A percentile compares a stretch with the other conserved stretches of the same genome.
These are phyloP conservation scores for Desoria tigrina DNA, from an alignment of 2,888 invertebrate genomes.

Conservation along the genomic window DNA sequence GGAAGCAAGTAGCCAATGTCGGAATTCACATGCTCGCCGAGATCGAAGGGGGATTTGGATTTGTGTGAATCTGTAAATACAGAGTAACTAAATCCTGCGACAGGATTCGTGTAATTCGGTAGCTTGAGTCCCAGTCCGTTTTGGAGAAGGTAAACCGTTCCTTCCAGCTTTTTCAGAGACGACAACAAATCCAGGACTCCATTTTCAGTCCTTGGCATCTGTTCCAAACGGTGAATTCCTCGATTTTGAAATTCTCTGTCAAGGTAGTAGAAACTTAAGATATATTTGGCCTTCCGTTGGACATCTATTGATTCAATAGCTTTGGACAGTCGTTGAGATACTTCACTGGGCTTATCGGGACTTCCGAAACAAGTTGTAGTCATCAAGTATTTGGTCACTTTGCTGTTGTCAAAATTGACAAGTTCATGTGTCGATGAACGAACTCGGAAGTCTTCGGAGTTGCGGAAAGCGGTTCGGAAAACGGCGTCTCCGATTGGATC, in stretches of 20 bases:
- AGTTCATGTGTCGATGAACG: background rate
- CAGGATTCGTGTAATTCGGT: slow-evolving; percentile 15
- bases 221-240: too few relatives aligned
- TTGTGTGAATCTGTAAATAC: slow-evolving; percentile 19
- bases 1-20: too few relatives aligned
- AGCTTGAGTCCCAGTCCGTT: slow-evolving; percentile 20
- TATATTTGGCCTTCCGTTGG: slow-evolving; percentile 12
- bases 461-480: slow-evolving; percentile 21
- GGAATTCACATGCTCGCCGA: slow-evolving; percentile 1
- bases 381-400: slow-evolving; percentile 22
- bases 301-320: slow-evolving; percentile 10
- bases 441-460: slow-evolving; percentile 15
- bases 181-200: slow-evolving; percentile 27
- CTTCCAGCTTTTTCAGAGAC: slow-evolving; percentile 20
- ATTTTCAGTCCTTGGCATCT: slow-evolving; percentile 25
- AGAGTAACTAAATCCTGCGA: slow-evolving; percentile 28
- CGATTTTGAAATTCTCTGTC: too few relatives aligned
- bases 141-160: slow-evolving; percentile 17
- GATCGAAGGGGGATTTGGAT: slow-evolving; percentile 20
- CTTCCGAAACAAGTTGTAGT: slow-evolving; percentile 6
- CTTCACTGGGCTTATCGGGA: background rate
- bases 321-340: slow-evolving; percentile 16
- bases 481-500: slow-evolving; percentile 31
- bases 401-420: slow-evolving; percentile 3
- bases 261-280: slow-evolving; percentile 24